These are phyloP conservation scores for Caenorhabditis elegans DNA, from an alignment of 1,140 invertebrate species.

Conservation along the genomic window DNA sequence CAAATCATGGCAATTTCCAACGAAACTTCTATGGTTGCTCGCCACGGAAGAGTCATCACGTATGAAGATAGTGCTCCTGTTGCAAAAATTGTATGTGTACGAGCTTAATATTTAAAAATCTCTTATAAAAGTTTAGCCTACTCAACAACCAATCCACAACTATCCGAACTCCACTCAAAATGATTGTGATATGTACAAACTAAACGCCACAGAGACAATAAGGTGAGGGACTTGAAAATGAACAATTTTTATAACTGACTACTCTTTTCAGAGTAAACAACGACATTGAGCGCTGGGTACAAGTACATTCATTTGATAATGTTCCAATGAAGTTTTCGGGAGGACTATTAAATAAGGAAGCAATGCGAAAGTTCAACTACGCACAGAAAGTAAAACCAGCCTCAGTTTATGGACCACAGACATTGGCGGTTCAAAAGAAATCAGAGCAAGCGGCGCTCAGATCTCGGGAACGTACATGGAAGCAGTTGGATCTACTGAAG, in stretches of 20 bases:
- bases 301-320: slow-evolving; percentile 1
- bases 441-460: background rate
- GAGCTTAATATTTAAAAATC: too few species aligned
- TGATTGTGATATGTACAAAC: background rate
- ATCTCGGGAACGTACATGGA: background rate
- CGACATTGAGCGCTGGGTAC: background rate
- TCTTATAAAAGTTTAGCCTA: too few species aligned
- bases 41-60: background rate
- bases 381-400: background rate
- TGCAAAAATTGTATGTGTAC: background rate
- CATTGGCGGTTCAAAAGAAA: background rate
- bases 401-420: background rate
- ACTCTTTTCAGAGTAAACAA: background rate
- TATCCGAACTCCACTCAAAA: background rate
- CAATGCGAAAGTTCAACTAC: background rate
- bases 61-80: background rate
- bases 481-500: background rate
- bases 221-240: background rate
- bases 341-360: slow-evolving; percentile 6
- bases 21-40: background rate
- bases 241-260: background rate
- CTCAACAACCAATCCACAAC: background rate
- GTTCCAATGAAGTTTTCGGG: background rate
- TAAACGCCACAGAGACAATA: background rate
- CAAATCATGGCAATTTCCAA: background rate